Base-by-base conservation (phyloP, 2,888 invertebrate species). In the Epinotia nisella region DNA sequence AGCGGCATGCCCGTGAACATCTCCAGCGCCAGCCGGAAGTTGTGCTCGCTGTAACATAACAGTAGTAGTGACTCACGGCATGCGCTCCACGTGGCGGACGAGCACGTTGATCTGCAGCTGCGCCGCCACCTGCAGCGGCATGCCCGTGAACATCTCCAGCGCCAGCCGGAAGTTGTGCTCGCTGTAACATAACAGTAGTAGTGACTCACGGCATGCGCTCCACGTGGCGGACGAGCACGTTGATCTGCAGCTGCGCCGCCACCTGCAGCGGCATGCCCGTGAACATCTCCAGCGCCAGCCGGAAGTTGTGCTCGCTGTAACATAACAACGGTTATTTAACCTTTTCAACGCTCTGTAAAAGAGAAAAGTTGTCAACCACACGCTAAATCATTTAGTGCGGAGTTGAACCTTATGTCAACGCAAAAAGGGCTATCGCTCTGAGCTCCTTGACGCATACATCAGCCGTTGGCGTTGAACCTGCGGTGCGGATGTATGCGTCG, bases 1-100 rank as follows among this genome's bases (percentile, higher is more conserved):
- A 98, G 87, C n/a, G 98, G 97, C 83, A 97, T 95, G 1, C 98
- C 97, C 5, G 96, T 96, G 76, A 85, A 94, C 80, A 97, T 97
- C 88, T 98, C 97, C 61, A 98, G 84, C 17, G 95, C 89, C 49
- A 97, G 82, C 11, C 87, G 87, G 86, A 97, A 96, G 83, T 95
- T 94, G 88, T 97, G 96, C 73, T 94, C 90, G 65, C 94, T 93
- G 85, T 0, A 71, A 53, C 70, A 24, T 35, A 35, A 29, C 29
- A 29, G 51, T 53, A 24, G 60, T 13, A 3, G 24, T 19, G 4
- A 58, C 58, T 62, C 11, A 92, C 92, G 83, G 79, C 10, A 93
- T 83, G 0, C 85, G 87, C 0, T 71, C 4, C 0, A 90, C 76
- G 65, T 88, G 85, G 10, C 92, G 75, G 3, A 93, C 83, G 0